Conservation (phyloP, 2,888 invertebrate genomes). For the Malachius bipustulatus region DNA sequence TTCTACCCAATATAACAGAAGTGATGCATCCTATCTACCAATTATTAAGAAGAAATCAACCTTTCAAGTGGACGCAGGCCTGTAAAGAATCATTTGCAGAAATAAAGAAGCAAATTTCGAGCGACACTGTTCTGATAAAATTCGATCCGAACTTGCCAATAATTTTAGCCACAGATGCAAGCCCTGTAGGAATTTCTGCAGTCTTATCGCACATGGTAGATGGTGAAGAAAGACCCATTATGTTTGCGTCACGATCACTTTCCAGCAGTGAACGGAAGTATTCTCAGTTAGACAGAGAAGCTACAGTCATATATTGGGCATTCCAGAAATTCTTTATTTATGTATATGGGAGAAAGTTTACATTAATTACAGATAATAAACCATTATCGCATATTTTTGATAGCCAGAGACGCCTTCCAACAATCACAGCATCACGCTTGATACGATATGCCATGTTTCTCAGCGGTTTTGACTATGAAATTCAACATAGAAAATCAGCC, state of each 20-base stretch:
- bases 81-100: constrained; percentile 9
- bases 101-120: background rate
- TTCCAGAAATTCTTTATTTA: constrained; percentile 9
- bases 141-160: constrained; percentile 19
- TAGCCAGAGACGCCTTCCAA: constrained; percentile 5
- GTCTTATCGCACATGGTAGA: constrained; percentile 17
- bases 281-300: constrained; percentile 17
- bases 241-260: constrained; percentile 28
- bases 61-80: constrained; percentile 4
- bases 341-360: constrained; percentile 8
- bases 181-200: constrained; percentile 25
- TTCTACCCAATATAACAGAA: background rate
- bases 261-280: constrained; percentile 23
- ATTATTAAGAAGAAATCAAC: constrained; percentile 5
- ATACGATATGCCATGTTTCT: constrained; percentile 14
- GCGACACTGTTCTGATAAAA: too few species aligned
- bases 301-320: constrained; percentile 16
- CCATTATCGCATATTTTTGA: constrained; percentile 8
- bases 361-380: constrained; percentile 10
- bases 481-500: background rate
- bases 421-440: constrained; percentile 11
- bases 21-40: background rate
- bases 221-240: constrained; percentile 27
- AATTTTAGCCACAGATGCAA: constrained; percentile 27
- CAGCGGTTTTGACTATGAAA: background rate